Conservation (phyloP, 2,797 vertebrate species). For the Neoniphon sammara region DNA sequence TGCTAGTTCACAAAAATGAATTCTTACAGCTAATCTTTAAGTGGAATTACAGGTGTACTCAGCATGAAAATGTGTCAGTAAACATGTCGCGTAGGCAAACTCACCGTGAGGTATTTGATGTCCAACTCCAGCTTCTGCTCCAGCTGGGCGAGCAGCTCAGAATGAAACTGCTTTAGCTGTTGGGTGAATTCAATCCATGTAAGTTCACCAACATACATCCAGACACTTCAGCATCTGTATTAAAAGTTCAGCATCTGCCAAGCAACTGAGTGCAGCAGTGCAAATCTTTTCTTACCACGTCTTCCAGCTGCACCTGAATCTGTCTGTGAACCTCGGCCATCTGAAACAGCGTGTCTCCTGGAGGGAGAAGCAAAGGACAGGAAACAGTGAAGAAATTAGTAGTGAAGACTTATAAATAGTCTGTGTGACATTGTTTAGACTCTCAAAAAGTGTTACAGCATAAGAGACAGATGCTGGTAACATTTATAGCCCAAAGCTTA, state of each 20-base stretch:
- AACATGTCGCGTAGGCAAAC: slow-evolving; percentile 37
- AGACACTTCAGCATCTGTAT: slow-evolving; percentile 7
- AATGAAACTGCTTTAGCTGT: slow-evolving; percentile 88
- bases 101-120: slow-evolving; percentile 88
- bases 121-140: slow-evolving; percentile 90
- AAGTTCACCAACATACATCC: slow-evolving; percentile 7
- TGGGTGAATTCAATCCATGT: slow-evolving; percentile 29
- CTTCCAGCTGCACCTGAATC: slow-evolving; percentile 89
- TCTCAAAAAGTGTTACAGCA: slow-evolving; percentile 1
- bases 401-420: slow-evolving; percentile 1
- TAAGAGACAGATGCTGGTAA: no score
- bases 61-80: neutral
- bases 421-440: neutral
- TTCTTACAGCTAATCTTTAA: no score
- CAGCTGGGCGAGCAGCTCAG: slow-evolving; percentile 87
- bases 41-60: no score
- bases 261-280: neutral
- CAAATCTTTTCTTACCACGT: slow-evolving; percentile 81
- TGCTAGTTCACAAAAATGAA: no score
- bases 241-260: neutral
- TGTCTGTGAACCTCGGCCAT: slow-evolving; percentile 91
- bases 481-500: neutral
- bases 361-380: slow-evolving; percentile 32
- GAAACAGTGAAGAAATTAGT: neutral
- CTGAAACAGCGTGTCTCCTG: slow-evolving; percentile 89